phyloP scores from a whole-genome alignment of 2,113 vertebrate species.

The Calcarius ornatus region DNA sequence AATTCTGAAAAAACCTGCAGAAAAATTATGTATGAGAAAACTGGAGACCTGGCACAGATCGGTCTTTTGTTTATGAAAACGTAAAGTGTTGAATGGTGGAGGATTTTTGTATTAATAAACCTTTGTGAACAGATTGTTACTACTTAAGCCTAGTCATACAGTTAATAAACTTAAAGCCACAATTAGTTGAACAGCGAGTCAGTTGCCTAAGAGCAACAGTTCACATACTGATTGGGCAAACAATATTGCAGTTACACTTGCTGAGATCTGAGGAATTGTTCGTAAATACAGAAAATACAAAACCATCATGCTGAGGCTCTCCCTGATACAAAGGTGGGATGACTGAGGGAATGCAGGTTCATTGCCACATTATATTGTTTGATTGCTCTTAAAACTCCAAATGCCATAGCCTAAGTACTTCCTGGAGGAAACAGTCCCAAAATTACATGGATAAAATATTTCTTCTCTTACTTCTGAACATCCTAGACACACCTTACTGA shows the following conservation, averaged over 20 bases:
- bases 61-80: neutral
- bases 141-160: neutral
- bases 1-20: neutral
- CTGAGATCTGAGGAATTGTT: neutral
- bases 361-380: neutral
- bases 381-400: neutral
- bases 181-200: neutral
- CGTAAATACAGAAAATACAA: neutral
- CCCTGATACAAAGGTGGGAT: neutral
- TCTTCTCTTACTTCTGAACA: neutral
- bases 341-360: neutral
- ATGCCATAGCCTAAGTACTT: neutral
- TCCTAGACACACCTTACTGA: neutral
- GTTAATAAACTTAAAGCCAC: neutral
- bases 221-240: neutral
- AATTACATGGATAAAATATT: neutral
- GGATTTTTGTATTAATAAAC: neutral
- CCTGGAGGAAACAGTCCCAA: neutral
- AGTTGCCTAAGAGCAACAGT: neutral
- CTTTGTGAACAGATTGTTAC: neutral
- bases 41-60: neutral
- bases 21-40: neutral
- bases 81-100: neutral
- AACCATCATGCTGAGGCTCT: rapidly evolving
- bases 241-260: neutral